Percentiles rank a stretch among this genome's conserved stretches.
Conservation (phyloP, 1,140 invertebrate genomes). For the Cotesia typhae region DNA sequence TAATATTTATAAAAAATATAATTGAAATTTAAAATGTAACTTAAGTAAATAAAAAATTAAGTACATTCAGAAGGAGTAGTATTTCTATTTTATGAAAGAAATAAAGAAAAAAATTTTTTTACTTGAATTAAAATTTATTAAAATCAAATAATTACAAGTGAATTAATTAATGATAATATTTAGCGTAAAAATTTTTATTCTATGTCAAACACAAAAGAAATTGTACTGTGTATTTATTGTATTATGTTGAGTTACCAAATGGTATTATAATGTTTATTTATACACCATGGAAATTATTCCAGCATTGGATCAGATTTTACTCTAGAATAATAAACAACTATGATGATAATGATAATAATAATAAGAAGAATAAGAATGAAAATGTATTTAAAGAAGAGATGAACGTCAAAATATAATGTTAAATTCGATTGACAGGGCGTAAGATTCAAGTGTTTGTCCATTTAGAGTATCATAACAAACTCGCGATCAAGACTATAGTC, state of each 20-base stretch:
- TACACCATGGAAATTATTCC: conserved; percentile 31
- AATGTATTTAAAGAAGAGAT: conserved; percentile 5
- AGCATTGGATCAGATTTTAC: conserved; percentile 2
- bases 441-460: conserved; percentile 23
- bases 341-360: too few species aligned
- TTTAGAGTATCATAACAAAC: conserved; percentile 28
- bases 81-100: too few species aligned
- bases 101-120: too few species aligned
- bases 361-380: too few species aligned
- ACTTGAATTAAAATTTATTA: too few species aligned
- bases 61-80: too few species aligned
- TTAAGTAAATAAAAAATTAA: too few species aligned
- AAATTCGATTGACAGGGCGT: conserved; percentile 29
- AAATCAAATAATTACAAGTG: too few species aligned
- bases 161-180: too few species aligned
- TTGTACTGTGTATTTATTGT: background rate
- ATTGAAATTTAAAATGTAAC: too few species aligned
- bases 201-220: background rate
- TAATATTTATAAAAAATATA: too few species aligned
- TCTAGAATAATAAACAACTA: background rate
- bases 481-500: conserved; percentile 4
- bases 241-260: background rate
- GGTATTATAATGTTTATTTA: conserved; percentile 38
- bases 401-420: conserved; percentile 18
- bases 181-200: too few species aligned